Base-by-base conservation (phyloP, 2,888 invertebrate genomes). In the Epinotia demarniana region DNA sequence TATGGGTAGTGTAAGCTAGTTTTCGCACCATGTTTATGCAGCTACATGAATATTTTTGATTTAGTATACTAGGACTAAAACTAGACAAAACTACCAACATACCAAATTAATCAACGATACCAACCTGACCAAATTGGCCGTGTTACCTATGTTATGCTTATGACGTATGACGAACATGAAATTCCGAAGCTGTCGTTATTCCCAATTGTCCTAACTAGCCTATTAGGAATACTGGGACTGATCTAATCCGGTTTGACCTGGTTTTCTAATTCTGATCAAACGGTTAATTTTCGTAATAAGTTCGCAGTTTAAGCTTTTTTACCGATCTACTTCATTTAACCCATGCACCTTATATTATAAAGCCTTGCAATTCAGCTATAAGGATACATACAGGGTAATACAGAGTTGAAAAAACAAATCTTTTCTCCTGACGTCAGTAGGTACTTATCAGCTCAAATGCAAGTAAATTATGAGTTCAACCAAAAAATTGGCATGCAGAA, bases 141-240 rank as follows among this genome's bases (percentile, higher is more conserved):
- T 43, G 23, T 27, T 27, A 27, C 27, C 8, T 33, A 33, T n/a
- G n/a, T n/a, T n/a, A n/a, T n/a, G n/a, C 6, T 27, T 27, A 27
- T 27, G 23, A 33, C 19, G 16, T 46, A 46, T 82, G 86, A 85
- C 81, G 81, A 58, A 77, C 81, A 83, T 85, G 78, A 83, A 80
- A 80, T 80, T 81, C 80, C 81, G 77, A 81, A 84, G 83, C 79
- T 80, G 79, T 79, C 66, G 72, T 77, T 73, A 72, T 53, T 79
- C 72, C 80, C 86, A 89, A 89, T 90, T 89, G 86, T 75, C 82
- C 81, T 83, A 86, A 89, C 87, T 23, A 46, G 60, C 18, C 61
- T 43, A 72, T 72, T 72, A 57, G 72, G 72, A 62, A 63, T 71
- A 61, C 66, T 75, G 16, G 19, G 61, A 61, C 55, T 61, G 71